Conservation (phyloP, 2,797 vertebrate species). For the Parauchenoglanis punctatus region DNA sequence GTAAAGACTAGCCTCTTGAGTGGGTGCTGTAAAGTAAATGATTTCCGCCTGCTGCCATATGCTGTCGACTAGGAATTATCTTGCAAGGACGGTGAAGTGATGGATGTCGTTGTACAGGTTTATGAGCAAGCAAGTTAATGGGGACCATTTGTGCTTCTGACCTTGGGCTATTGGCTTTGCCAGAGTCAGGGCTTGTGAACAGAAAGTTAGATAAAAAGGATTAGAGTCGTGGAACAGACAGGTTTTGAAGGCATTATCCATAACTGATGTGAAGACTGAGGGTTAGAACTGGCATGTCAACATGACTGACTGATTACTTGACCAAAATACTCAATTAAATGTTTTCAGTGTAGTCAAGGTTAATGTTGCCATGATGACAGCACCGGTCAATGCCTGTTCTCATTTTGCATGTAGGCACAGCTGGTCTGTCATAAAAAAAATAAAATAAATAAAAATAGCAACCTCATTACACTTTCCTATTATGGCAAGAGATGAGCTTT, state of each 20-base stretch:
- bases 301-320: not conserved
- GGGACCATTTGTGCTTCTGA: slow-evolving; percentile 46
- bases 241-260: not conserved
- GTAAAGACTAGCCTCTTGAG: slow-evolving; percentile 45
- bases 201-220: slow-evolving; percentile 41
- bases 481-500: slow-evolving; percentile 31
- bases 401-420: not conserved
- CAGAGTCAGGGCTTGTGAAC: slow-evolving; percentile 28
- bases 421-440: slow-evolving; percentile 31
- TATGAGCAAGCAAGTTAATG: slow-evolving; percentile 53
- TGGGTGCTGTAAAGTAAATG: slow-evolving; percentile 55
- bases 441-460: not conserved
- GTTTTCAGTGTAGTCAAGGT: not conserved
- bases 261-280: not conserved
- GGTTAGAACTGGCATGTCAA: not conserved
- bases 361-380: slow-evolving; percentile 12
- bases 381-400: slow-evolving; percentile 8
- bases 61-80: slow-evolving; percentile 56
- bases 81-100: slow-evolving; percentile 53
- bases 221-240: not conserved
- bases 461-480: slow-evolving; percentile 34
- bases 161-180: slow-evolving; percentile 34
- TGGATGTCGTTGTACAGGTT: slow-evolving; percentile 53
- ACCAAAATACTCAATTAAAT: slow-evolving; percentile 8
- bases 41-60: slow-evolving; percentile 56